Evolutionary conservation across 2,888 invertebrate species (phyloP), one percentile per base, ranked within the genome.

Genomic region (Clusia tigrina): DNA sequence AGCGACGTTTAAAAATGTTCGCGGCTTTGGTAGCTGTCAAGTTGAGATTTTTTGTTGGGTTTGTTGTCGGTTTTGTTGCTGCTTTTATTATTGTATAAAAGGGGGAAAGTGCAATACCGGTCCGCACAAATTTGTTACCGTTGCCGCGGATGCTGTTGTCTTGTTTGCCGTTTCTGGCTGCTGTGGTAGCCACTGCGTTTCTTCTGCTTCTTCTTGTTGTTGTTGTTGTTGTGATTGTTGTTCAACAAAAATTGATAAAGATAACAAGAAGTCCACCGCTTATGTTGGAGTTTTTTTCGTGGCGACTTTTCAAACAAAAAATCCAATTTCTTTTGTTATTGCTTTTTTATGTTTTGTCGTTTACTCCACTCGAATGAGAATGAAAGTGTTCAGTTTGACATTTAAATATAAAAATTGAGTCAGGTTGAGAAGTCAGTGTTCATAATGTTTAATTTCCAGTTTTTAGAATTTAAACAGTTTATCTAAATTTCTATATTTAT

Each of bases 41-140:
- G n/a, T n/a, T n/a, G n/a, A n/a, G 6, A 6, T 6, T 32, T 22
- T 15, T 18, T 22, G 24, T 17, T 46, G 18, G 15, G 12, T n/a
- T 25, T 46, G 53, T 20, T 46, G 37, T 51, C 46, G 24, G 17
- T 37, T n/a, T 12, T 60, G 54, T 51, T 57, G 6, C 15, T 58
- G 32, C 2, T 46, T 10, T 48, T 46, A 24, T 54, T 56, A 51
- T 53, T 54, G n/a, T n/a, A n/a, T 22, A 15, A 42, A 54, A 58
- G 24, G 53, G 62, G 62, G 62, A 62, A 62, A 62, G 62, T 58
- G 58, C 62, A 57, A 46, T 53, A 46, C 62, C 62, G 62, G 32
- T 54, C 46, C 42, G n/a, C 42, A n/a, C 6, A n/a, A 6, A 17
- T 42, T 6, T 3, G 42, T 3, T 62, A 32, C 37, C 52, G 52